These are phyloP conservation scores for Tenebrio molitor DNA, from an alignment of 1,140 invertebrate species.

Conservation along the genomic window DNA sequence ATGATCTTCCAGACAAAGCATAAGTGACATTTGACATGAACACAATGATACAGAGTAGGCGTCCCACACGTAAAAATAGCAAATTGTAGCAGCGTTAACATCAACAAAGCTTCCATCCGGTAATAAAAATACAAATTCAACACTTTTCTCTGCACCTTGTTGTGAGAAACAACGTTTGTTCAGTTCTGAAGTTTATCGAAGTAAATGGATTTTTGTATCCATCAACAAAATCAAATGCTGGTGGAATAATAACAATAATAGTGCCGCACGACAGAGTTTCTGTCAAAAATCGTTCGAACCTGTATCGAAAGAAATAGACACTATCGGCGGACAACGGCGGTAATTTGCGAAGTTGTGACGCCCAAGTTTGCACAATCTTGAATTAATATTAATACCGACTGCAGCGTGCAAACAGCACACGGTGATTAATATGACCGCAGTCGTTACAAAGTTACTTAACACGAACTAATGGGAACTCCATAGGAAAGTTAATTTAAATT, in stretches of 20 bases:
- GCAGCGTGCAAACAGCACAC: neutral
- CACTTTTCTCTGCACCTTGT: neutral
- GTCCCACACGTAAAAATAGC: slow-evolving; percentile 5
- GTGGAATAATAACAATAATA: no score
- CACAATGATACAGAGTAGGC: slow-evolving; percentile 10
- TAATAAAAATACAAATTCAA: neutral
- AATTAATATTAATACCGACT: slow-evolving; percentile 8
- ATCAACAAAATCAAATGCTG: no score
- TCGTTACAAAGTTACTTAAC: neutral
- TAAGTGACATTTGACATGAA: slow-evolving; percentile 29
- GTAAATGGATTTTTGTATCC: no score
- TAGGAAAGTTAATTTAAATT: neutral
- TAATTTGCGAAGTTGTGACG: neutral
- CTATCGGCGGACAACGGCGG: no score
- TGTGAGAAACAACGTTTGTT: no score
- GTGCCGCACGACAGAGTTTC: no score
- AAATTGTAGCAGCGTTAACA: neutral
- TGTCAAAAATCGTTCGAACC: no score
- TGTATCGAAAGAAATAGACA: no score
- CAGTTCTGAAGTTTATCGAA: no score
- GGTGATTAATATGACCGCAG: slow-evolving; percentile 8
- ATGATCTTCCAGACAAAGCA: slow-evolving; percentile 11
- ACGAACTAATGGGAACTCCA: neutral
- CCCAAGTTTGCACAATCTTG: neutral
- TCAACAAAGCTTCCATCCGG: neutral